These are phyloP conservation scores for Sorex fumeus DNA, from an alignment of 2,113 vertebrate genomes.

Conservation along the genomic window DNA sequence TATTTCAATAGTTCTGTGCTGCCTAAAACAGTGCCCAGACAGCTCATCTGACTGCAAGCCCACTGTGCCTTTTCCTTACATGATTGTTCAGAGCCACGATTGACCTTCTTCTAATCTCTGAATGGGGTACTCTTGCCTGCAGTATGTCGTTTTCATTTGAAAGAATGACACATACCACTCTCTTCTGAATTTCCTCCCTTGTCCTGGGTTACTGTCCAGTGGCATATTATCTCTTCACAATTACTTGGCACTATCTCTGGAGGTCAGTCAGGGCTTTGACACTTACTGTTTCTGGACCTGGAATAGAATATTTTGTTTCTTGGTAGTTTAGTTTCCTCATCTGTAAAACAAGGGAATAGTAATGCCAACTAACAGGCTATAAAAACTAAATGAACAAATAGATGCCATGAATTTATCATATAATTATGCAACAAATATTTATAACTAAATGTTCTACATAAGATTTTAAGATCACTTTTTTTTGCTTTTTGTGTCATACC, in stretches of 20 bases:
- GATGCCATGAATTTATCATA: neutral
- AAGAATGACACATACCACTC: no score
- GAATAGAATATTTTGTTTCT: neutral
- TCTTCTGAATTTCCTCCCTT: rapidly evolving
- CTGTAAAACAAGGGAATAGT: neutral
- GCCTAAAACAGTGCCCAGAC: neutral
- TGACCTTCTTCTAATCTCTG: neutral
- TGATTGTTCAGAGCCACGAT: neutral
- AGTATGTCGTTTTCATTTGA: neutral
- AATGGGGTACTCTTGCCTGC: neutral
- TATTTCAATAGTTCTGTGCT: neutral
- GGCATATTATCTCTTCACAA: rapidly evolving
- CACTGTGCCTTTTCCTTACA: neutral
- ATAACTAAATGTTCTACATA: no score
- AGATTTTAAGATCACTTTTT: no score
- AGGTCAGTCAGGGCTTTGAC: no score
- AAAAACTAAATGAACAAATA: neutral
- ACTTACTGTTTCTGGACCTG: neutral
- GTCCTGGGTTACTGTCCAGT: neutral
- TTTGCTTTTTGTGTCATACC: no score
- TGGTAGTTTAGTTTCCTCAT: neutral
- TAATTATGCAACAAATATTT: neutral
- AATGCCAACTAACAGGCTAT: neutral
- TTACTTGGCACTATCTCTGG: neutral
- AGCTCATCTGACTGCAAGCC: neutral